phyloP scores from a whole-genome alignment of 2,797 vertebrate genomes.

The Toxotes lorentzi region DNA sequence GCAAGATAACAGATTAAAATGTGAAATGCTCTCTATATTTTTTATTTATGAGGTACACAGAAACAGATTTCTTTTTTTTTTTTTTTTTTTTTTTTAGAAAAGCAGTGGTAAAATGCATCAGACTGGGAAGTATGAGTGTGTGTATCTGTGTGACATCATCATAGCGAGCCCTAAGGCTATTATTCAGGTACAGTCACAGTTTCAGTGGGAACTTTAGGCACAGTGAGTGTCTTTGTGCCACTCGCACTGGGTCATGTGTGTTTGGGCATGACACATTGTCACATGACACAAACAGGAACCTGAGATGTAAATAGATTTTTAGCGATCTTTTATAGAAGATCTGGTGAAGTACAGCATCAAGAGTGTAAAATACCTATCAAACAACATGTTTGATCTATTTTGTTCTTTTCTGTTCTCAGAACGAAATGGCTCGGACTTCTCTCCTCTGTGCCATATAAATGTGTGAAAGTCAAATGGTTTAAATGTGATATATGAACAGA shows the following conservation, averaged over 20 bases:
- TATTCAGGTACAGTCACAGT: constrained; percentile 65
- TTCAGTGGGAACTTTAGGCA: constrained; percentile 63
- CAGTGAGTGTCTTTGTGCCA: neutral
- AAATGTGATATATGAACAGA: neutral
- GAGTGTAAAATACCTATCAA: neutral
- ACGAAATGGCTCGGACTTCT: neutral
- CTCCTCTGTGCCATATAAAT: neutral
- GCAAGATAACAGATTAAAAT: too few species aligned
- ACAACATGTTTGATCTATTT: neutral
- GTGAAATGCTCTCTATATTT: too few species aligned
- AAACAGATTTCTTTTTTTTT: neutral
- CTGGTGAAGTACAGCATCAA: neutral
- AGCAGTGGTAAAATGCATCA: constrained; percentile 3
- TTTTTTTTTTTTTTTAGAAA: neutral
- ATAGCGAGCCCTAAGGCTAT: constrained; percentile 11
- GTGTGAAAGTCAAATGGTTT: neutral
- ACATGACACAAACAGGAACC: constrained; percentile 50
- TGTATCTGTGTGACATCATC: constrained; percentile 56
- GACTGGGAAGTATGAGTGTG: neutral
- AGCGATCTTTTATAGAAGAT: neutral
- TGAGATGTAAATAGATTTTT: neutral
- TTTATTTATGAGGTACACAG: too few species aligned
- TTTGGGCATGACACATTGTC: neutral
- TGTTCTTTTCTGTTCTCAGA: neutral
- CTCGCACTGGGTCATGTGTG: constrained; percentile 40